These are phyloP conservation scores for Drosophila gunungcola DNA, from an alignment of 1,140 invertebrate species.

Conservation along the genomic window DNA sequence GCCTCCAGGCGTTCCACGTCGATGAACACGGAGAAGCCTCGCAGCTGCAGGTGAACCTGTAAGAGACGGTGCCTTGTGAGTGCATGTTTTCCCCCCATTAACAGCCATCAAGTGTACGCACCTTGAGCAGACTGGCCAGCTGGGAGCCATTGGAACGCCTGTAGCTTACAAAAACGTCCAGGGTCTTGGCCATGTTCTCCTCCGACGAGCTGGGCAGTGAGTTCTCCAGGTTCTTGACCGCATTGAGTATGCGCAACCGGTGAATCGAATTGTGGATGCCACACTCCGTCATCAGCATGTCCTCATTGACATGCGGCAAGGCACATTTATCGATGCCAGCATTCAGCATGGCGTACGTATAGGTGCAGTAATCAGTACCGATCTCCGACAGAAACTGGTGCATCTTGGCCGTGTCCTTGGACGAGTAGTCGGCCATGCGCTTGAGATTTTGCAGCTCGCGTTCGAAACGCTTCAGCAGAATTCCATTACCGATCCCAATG, in stretches of 20 bases:
- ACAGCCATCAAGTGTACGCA: constrained; percentile 20
- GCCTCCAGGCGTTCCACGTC: constrained; percentile 97
- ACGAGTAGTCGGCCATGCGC: constrained; percentile 98
- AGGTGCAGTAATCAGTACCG: constrained; percentile 96
- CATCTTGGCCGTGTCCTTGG: constrained; percentile 95
- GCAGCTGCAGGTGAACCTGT: constrained; percentile 96
- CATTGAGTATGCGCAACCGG: constrained; percentile 94
- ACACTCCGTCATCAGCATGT: constrained; percentile 95
- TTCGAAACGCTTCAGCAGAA: constrained; percentile 96
- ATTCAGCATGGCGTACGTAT: constrained; percentile 98
- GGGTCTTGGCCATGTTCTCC: constrained; percentile 92
- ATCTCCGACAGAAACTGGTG: constrained; percentile 95
- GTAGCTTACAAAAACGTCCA: constrained; percentile 99
- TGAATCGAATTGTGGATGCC: constrained; percentile 98
- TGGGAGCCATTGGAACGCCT: constrained; percentile 98
- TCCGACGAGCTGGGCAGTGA: constrained; percentile 88
- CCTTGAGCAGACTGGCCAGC: constrained; percentile 94
- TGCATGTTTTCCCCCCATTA: neutral
- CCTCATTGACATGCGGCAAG: constrained; percentile 93
- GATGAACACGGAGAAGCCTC: constrained; percentile 97
- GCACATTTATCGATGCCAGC: constrained; percentile 96
- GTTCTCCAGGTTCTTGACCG: constrained; percentile 91
- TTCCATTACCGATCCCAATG: constrained; percentile 96
- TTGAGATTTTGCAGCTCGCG: constrained; percentile 97
- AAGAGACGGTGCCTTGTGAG: neutral